A percentile compares a stretch with the other conserved stretches of the same genome.
These are phyloP conservation scores for Sylvietta virens DNA, from an alignment of 2,113 vertebrate species.

Conservation along the genomic window DNA sequence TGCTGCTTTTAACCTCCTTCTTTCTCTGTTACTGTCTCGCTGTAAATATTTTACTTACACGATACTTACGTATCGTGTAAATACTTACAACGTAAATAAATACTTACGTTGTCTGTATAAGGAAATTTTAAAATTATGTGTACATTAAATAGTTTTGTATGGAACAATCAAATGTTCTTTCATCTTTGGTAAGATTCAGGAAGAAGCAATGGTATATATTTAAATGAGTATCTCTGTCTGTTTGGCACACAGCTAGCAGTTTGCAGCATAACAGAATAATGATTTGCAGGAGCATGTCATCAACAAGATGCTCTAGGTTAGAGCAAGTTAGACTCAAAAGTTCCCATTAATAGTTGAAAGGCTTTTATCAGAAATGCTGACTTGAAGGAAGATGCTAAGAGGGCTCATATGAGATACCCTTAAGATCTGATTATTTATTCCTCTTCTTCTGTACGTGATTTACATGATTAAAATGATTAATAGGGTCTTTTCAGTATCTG, in stretches of 20 bases:
- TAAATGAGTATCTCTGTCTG: background rate
- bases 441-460: background rate
- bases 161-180: background rate
- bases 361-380: background rate
- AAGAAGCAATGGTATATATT: background rate
- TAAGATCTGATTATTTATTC: background rate
- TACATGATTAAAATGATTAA: background rate
- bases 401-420: background rate
- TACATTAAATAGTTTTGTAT: background rate
- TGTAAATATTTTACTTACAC: background rate
- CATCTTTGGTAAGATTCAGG: background rate
- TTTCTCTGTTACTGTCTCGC: background rate
- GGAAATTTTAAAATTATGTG: background rate
- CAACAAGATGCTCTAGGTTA: background rate
- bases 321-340: background rate
- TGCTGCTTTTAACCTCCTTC: background rate
- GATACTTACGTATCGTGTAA: too few species aligned
- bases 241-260: background rate
- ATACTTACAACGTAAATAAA: too few species aligned
- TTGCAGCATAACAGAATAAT: background rate
- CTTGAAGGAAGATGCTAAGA: background rate
- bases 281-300: background rate
- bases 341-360: background rate
- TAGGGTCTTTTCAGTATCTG: background rate
- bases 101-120: background rate